phyloP scores from a whole-genome alignment of 2,113 vertebrate genomes.

The Mustela nigripes region DNA sequence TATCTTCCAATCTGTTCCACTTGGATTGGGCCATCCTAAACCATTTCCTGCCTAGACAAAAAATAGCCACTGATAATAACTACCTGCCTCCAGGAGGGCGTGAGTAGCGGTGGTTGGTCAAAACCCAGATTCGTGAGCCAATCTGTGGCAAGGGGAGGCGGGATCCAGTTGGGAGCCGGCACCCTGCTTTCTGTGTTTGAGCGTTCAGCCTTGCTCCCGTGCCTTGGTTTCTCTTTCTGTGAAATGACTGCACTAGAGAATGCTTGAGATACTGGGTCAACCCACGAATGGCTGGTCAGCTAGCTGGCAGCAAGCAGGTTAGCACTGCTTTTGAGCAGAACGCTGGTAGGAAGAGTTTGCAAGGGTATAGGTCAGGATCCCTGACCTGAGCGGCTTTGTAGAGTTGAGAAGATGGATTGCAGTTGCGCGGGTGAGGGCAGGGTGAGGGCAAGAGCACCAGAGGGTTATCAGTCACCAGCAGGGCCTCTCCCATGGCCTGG shows the following conservation, averaged over 20 bases:
- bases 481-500: background rate
- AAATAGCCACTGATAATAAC: background rate
- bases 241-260: background rate
- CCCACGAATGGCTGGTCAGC: background rate
- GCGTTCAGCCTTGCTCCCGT: background rate
- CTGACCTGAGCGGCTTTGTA: background rate
- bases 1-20: background rate
- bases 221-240: background rate
- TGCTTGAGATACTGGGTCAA: background rate
- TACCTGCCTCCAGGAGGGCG: rapidly evolving
- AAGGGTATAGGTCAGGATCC: background rate
- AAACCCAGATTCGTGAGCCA: background rate
- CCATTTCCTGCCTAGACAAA: background rate
- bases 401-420: background rate
- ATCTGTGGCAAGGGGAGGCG: background rate
- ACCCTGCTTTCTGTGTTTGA: rapidly evolving
- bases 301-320: background rate
- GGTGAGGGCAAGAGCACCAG: background rate
- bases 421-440: background rate
- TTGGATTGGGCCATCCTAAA: background rate
- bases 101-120: background rate
- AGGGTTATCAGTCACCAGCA: background rate
- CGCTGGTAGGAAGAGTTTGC: background rate
- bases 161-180: background rate
- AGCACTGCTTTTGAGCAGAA: background rate